These are phyloP conservation scores for Ylistrum balloti DNA, from an alignment of 1,140 invertebrate species.

Conservation along the genomic window DNA sequence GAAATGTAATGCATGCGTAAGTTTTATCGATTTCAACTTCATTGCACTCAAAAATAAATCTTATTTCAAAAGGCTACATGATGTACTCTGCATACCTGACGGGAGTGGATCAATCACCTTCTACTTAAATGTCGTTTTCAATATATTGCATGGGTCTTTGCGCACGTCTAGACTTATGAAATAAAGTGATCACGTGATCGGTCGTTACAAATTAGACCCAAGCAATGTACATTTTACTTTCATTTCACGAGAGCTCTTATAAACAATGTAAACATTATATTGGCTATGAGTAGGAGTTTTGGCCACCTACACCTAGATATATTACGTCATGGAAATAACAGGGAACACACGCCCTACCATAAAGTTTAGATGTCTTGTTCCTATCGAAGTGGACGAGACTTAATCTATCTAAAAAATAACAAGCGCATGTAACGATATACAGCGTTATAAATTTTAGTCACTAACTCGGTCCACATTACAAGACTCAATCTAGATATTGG, in stretches of 20 bases:
- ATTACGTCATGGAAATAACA: background rate
- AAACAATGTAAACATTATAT: background rate
- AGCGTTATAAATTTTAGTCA: no score
- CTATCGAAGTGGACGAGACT: background rate
- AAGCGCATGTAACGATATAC: no score
- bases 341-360: background rate
- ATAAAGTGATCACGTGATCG: conserved; percentile 11
- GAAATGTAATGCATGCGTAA: background rate
- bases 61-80: background rate
- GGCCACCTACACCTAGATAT: background rate
- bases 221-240: background rate
- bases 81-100: background rate
- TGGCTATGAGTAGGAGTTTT: background rate
- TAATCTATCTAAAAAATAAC: background rate
- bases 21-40: background rate
- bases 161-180: background rate
- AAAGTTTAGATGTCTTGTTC: background rate
- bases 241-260: background rate
- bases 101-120: background rate
- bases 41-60: background rate
- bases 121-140: background rate
- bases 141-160: background rate
- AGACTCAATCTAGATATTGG: no score
- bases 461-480: no score
- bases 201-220: background rate